Base-by-base conservation (phyloP, 2,113 vertebrate species). In the Riparia riparia region DNA sequence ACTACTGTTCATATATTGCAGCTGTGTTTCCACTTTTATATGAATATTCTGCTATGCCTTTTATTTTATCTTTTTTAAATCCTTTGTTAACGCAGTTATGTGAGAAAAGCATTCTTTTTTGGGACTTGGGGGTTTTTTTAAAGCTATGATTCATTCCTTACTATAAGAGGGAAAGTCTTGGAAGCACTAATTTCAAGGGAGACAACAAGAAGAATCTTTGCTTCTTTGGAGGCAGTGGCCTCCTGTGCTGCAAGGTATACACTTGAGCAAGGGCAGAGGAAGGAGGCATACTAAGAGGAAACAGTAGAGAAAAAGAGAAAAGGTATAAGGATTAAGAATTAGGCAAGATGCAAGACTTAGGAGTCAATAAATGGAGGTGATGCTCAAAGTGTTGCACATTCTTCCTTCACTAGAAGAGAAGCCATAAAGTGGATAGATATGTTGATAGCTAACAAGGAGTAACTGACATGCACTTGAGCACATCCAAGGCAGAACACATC, bases 401-500 rank as follows among this genome's bases (percentile, higher is more conserved):
- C 34, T 77, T 77, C 34, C 63, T 41, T 76, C 1, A 0, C 44
- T 56, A 14, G 24, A 72, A 65, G 17, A 26, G 15, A 79, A 93
- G 20, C 7, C 20, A 66, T 39, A 19, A 66, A 6, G 57, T 63
- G 41, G 82, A 68, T 25, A 65, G n/a, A 49, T 70, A 24, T 5
- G 37, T 32, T 37, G 49, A 34, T 41, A 60, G 22, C 11, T 50
- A 20, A 34, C 2, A 22, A 20, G 16, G 34, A 87, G 37, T 44
- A 66, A 39, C 10, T 42, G 37, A 34, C 0, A 0, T 42, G 37
- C 1, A 1, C 81, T 56, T 60, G n/a, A 82, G 51, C 45, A 49
- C 49, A 71, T 74, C 70, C 49, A 44, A 76, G 78, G 65, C 70
- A 74, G 86, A 68, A 37, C 31, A 51, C 5, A 1, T 91, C 71